These are phyloP conservation scores for Lumbricus terrestris DNA, from an alignment of 2,888 invertebrate genomes.

Conservation along the genomic window DNA sequence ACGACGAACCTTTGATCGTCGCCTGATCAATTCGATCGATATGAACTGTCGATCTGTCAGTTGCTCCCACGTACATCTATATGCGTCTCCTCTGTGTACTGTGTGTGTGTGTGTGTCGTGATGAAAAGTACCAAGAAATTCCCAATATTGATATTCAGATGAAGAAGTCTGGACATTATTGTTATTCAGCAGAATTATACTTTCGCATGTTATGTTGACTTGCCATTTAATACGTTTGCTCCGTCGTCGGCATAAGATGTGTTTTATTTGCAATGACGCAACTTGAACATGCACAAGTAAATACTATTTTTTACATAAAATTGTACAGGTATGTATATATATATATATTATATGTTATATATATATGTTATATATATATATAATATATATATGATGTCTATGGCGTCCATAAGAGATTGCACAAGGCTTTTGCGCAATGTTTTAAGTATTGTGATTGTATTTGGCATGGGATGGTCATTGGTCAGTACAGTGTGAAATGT, in stretches of 20 bases:
- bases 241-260: background rate
- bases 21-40: conserved; percentile 64
- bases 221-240: background rate
- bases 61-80: background rate
- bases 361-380: background rate
- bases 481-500: background rate
- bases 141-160: background rate
- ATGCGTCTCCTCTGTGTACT: too few species aligned
- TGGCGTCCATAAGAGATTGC: background rate
- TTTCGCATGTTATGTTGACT: background rate
- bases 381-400: background rate
- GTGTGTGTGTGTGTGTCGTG: background rate
- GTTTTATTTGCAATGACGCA: background rate
- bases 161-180: too few species aligned
- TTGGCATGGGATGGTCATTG: background rate
- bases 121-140: background rate
- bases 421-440: background rate
- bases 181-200: background rate
- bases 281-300: background rate
- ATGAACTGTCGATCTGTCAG: background rate
- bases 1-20: conserved; percentile 89
- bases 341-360: background rate
- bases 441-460: background rate
- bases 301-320: background rate
- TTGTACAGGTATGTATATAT: background rate